Evolutionary conservation across 2,113 vertebrate species (phyloP), one percentile per base, ranked within the genome.

Genomic region (Pomatorhinus ruficollis): DNA sequence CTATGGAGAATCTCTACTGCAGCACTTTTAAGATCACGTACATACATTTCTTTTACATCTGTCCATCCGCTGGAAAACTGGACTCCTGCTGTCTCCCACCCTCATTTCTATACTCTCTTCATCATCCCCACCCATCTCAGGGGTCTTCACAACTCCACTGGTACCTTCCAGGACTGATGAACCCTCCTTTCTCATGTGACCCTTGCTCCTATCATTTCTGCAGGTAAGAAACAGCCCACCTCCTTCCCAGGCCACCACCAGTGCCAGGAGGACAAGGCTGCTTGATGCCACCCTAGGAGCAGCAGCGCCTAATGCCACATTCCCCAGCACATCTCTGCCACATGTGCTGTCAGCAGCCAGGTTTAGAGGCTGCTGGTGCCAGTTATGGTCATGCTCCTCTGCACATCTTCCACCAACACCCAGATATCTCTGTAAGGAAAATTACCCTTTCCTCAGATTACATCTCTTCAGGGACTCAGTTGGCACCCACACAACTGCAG

Each of bases 141-240:
- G 6, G 35, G 15, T 54, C 35, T 82, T 68, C 22, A 23, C 1
- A 4, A 15, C 19, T 61, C 28, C 54, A 63, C 14, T 24, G 23
- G 33, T 19, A 50, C 27, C 35, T 75, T 35, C 19, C n/a, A 92
- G 60, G 33, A 70, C 27, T 20, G 19, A 52, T 12, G 42, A 93
- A 53, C 8, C 9, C 13, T 59, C 69, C 15, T 20, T 70, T 57
- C 30, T 44, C 35, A 65, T 0, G 0, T 0, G 1, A 53, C 25
- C 24, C 30, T 78, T 19, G 33, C 28, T 70, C 28, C 30, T 16
- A 39, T 9, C 19, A 50, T 20, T 74, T 77, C 3, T 74, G 52
- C 66, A 57, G 45, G 33, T 5, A 12, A 76, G 25, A n/a, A 85
- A 61, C 0, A 0, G 15, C 16, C 28, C 66, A 47, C 1, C 23